These are phyloP conservation scores for Chelidonichthys spinosus DNA, from an alignment of 2,797 vertebrate genomes.

Conservation along the genomic window DNA sequence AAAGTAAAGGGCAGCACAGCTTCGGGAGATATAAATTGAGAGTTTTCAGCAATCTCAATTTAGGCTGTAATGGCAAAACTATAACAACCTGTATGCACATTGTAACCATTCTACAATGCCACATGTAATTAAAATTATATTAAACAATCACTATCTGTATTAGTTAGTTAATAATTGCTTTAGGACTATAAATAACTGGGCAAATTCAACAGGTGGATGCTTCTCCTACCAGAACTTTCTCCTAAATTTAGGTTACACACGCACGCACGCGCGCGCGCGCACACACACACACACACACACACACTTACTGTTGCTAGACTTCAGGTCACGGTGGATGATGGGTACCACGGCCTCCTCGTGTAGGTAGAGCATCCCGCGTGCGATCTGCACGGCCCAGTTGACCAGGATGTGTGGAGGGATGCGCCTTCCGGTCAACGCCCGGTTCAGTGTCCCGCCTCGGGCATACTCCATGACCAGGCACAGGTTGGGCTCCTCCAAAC, in stretches of 20 bases:
- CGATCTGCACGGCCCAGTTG: constrained; percentile 97
- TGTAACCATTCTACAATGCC: not conserved
- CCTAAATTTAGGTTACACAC: not conserved
- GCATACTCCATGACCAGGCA: constrained; percentile 97
- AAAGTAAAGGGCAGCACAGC: constrained; percentile 11
- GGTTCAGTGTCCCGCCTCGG: constrained; percentile 92
- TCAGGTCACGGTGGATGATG: constrained; percentile 95
- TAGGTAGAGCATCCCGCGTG: constrained; percentile 94
- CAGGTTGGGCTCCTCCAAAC: constrained; percentile 93
- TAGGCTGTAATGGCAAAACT: not conserved
- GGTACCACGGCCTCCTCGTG: constrained; percentile 93
- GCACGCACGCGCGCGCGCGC: not conserved
- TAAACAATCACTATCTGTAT: not conserved
- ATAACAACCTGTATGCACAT: not conserved
- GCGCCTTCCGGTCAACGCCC: constrained; percentile 89
- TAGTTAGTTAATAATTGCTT: not conserved
- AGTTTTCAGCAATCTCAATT: not conserved
- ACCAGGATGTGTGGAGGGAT: constrained; percentile 96
- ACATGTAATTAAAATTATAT: not conserved
- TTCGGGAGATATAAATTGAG: not conserved
- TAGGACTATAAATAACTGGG: not conserved
- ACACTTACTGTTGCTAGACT: constrained; percentile 96
- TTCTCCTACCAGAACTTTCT: not conserved
- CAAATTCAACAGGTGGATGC: constrained; percentile 46
- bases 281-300: constrained; percentile 11